Evolutionary conservation across 2,888 invertebrate species (phyloP).

Genomic region (Amphimallon solstitiale): DNA sequence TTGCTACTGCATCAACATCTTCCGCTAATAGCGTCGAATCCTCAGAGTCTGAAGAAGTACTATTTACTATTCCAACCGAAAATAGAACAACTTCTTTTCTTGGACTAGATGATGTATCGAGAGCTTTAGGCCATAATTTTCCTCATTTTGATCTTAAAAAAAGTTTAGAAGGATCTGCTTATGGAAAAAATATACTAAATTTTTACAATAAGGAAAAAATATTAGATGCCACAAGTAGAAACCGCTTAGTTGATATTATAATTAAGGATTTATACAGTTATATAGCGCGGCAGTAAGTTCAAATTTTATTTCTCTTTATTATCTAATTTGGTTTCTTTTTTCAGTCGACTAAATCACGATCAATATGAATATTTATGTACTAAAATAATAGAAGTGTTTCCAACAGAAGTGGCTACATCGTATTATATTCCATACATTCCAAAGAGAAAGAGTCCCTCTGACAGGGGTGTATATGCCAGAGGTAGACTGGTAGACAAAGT

Average conservation of each 20-base stretch:
- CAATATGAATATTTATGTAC: background rate
- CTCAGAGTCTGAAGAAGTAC: no score
- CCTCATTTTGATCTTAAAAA: constrained; percentile 2
- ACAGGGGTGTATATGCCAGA: background rate
- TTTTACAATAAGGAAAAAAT: background rate
- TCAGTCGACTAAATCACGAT: background rate
- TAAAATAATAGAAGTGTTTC: background rate
- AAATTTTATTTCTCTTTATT: background rate
- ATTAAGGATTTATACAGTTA: background rate
- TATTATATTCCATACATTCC: background rate
- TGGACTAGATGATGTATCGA: background rate
- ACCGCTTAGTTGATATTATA: background rate
- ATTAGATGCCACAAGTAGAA: background rate
- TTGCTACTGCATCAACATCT: no score
- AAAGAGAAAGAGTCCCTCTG: background rate
- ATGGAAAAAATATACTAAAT: background rate
- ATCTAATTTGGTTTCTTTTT: background rate
- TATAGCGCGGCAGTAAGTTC: background rate
- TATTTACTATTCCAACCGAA: no score
- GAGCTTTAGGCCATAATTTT: background rate
- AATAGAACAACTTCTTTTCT: background rate
- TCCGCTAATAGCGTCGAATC: no score
- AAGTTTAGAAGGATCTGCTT: background rate
- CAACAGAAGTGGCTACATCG: background rate
- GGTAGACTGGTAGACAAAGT: background rate